A percentile compares a stretch with the other conserved stretches of the same genome.
phyloP scores from a whole-genome alignment of 1,140 invertebrate species.

The Teleopsis dalmanni region DNA sequence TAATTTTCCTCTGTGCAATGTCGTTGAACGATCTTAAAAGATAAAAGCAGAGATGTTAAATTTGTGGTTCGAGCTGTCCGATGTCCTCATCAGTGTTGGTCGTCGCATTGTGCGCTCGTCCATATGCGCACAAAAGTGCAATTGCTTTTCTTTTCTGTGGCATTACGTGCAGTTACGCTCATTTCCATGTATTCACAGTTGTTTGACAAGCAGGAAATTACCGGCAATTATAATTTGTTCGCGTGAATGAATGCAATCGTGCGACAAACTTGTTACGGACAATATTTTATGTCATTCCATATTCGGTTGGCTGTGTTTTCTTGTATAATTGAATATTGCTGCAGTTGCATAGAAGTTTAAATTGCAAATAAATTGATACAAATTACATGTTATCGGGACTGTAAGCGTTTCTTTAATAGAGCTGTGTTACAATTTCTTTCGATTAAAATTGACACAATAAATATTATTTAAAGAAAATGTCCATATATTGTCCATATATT shows the following conservation, averaged over 20 bases:
- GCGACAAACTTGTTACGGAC: slow-evolving; percentile 14
- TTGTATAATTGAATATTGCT: too few relatives aligned
- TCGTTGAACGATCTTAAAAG: too few relatives aligned
- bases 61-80: slow-evolving; percentile 2
- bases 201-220: slow-evolving; percentile 32
- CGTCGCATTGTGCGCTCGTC: neutral
- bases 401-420: too few relatives aligned
- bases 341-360: too few relatives aligned
- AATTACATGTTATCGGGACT: too few relatives aligned
- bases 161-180: neutral
- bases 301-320: neutral
- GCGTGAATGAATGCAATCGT: slow-evolving; percentile 37
- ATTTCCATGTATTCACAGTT: slow-evolving; percentile 10
- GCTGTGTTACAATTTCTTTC: too few relatives aligned
- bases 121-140: neutral
- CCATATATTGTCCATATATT: too few relatives aligned
- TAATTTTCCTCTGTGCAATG: too few relatives aligned
- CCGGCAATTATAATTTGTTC: slow-evolving; percentile 40
- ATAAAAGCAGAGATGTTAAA: too few relatives aligned
- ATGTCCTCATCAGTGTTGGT: neutral
- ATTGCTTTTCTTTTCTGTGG: neutral
- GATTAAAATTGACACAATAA: too few relatives aligned
- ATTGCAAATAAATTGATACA: too few relatives aligned
- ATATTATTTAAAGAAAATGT: too few relatives aligned
- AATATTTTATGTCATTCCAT: neutral